A percentile compares a stretch with the other conserved stretches of the same genome.
Evolutionary conservation across 2,797 vertebrate genomes (phyloP).

Genomic region (Danio jaintianensis): DNA sequence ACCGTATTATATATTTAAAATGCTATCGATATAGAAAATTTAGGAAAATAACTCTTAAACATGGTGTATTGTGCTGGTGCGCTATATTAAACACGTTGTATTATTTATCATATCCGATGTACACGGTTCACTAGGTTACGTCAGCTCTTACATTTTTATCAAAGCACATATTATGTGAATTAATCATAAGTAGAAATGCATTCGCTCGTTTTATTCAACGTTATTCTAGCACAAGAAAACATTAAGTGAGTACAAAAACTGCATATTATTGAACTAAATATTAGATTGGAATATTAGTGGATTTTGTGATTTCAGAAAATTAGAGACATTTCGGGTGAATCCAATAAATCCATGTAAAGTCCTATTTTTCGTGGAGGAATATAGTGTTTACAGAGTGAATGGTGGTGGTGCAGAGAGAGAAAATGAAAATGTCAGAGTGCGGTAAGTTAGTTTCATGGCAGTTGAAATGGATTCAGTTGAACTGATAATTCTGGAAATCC

Average conservation of each 20-base stretch:
- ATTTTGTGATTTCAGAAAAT: neutral
- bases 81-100: conserved; percentile 27
- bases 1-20: neutral
- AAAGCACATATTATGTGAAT: neutral
- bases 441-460: conserved; percentile 25
- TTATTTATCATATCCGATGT: conserved; percentile 27
- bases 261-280: neutral
- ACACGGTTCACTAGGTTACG: conserved; percentile 14
- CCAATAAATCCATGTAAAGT: conserved; percentile 48
- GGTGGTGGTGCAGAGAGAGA: conserved; percentile 63
- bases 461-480: neutral
- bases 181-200: neutral
- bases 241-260: neutral
- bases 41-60: neutral
- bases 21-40: neutral
- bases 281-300: neutral
- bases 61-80: neutral
- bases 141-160: neutral
- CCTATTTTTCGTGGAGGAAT: conserved; percentile 76
- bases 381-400: conserved; percentile 77
- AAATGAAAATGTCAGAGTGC: conserved; percentile 56
- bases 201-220: neutral
- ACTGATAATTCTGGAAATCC: neutral
- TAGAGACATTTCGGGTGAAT: neutral
- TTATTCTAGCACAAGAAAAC: neutral